Percentiles rank a stretch among this genome's conserved stretches.
Conservation (phyloP, 2,888 invertebrate species). For the Drosophila limbata region DNA sequence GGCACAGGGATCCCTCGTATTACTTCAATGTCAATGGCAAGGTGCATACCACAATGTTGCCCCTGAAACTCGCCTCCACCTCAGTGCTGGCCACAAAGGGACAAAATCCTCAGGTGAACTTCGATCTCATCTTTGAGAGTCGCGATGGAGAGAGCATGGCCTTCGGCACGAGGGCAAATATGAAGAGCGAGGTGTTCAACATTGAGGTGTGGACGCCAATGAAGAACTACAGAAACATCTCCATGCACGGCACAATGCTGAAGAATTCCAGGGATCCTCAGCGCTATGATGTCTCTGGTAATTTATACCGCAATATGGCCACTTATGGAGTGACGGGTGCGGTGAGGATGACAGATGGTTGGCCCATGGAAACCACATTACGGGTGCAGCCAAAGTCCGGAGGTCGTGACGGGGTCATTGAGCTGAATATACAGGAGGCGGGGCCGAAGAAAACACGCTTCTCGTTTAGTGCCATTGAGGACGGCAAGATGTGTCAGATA, state of each 20-base stretch:
- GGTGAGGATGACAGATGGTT: conserved; percentile 83
- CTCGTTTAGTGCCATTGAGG: conserved; percentile 83
- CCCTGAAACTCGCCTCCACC: conserved; percentile 77
- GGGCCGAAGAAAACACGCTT: conserved; percentile 77
- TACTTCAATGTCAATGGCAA: conserved; percentile 86
- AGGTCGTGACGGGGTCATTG: conserved; percentile 83
- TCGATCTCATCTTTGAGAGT: conserved; percentile 78
- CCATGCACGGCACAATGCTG: conserved; percentile 82
- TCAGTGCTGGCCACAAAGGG: conserved; percentile 76
- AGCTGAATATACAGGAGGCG: conserved; percentile 77
- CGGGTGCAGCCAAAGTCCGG: conserved; percentile 85
- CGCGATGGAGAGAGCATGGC: conserved; percentile 73
- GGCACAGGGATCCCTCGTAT: conserved; percentile 86
- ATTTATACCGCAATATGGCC: conserved; percentile 84
- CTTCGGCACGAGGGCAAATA: conserved; percentile 81
- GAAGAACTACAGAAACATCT: conserved; percentile 83
- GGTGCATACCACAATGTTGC: conserved; percentile 82
- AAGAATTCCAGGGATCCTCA: conserved; percentile 58
- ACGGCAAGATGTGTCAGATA: conserved; percentile 85
- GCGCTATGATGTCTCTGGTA: conserved; percentile 84
- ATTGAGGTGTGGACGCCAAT: conserved; percentile 84
- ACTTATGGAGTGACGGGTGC: conserved; percentile 85
- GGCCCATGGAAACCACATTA: conserved; percentile 85
- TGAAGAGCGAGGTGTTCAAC: conserved; percentile 82
- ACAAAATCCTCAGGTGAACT: conserved; percentile 73